Evolutionary conservation across 2,113 vertebrate genomes (phyloP).

Genomic region (Perognathus longimembris): DNA sequence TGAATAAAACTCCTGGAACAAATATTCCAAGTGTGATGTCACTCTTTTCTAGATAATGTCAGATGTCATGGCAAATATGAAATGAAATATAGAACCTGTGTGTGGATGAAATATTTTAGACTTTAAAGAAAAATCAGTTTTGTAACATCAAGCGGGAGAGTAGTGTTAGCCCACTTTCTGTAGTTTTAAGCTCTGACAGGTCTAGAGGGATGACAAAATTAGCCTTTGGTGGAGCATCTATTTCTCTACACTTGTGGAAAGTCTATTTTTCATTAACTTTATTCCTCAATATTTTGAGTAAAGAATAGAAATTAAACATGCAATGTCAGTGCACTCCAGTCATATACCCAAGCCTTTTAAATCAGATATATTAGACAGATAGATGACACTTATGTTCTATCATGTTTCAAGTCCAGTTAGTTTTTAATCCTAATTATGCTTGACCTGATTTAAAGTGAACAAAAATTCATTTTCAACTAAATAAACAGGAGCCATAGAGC

Average conservation of each 20-base stretch:
- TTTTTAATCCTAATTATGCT: conserved; percentile 73
- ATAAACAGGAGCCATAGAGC: conserved; percentile 61
- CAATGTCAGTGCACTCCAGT: conserved; percentile 39
- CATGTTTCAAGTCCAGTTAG: conserved; percentile 65
- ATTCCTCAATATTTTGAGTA: conserved; percentile 45
- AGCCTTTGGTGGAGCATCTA: background rate
- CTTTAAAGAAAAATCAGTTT: conserved; percentile 29
- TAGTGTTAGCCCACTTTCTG: background rate
- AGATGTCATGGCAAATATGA: background rate
- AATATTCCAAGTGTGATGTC: background rate
- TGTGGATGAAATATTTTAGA: background rate
- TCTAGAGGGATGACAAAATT: conserved; percentile 22
- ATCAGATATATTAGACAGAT: conserved; percentile 56
- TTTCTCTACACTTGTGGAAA: conserved; percentile 30
- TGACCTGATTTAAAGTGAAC: conserved; percentile 64
- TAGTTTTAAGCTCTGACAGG: background rate
- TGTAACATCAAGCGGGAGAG: too few species aligned
- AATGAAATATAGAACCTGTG: background rate
- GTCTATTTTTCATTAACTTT: conserved; percentile 14
- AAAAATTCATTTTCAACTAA: conserved; percentile 64
- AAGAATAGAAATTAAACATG: conserved; percentile 60
- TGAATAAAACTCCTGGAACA: background rate
- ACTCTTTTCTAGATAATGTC: too few species aligned
- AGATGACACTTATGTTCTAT: conserved; percentile 60
- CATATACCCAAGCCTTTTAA: conserved; percentile 67